A percentile compares a stretch with the other conserved stretches of the same genome.
These are phyloP conservation scores for Ciconia nigra DNA, from an alignment of 2,797 vertebrate species.

Conservation along the genomic window DNA sequence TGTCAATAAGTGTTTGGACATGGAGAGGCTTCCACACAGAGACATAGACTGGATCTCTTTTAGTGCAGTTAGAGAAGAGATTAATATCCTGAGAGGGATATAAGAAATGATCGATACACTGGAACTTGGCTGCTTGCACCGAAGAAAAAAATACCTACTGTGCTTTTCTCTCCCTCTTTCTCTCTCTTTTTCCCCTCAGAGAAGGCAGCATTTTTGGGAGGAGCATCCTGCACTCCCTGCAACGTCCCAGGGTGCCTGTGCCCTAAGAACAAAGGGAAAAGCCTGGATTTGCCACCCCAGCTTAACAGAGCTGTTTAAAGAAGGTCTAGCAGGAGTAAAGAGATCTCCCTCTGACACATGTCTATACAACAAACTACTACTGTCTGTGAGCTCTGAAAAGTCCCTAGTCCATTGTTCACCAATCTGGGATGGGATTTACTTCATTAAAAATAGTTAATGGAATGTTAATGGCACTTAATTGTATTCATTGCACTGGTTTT, in stretches of 20 bases:
- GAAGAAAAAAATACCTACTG: background rate
- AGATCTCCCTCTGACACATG: background rate
- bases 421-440: background rate
- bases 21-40: background rate
- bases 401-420: background rate
- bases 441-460: constrained; percentile 44
- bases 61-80: background rate
- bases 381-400: background rate
- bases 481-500: constrained; percentile 29
- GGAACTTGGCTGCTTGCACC: background rate
- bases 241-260: background rate
- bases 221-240: background rate
- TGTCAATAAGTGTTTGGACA: background rate
- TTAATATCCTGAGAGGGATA: background rate
- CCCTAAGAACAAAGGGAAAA: background rate
- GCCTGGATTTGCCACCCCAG: background rate
- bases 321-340: background rate
- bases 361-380: background rate
- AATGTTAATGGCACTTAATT: constrained; percentile 16
- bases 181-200: background rate
- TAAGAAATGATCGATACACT: background rate
- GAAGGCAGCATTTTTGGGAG: background rate
- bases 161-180: background rate
- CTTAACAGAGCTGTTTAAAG: background rate
- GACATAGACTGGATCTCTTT: background rate